These are phyloP conservation scores for Drosophila melanica DNA, from an alignment of 1,140 invertebrate genomes.

Conservation along the genomic window DNA sequence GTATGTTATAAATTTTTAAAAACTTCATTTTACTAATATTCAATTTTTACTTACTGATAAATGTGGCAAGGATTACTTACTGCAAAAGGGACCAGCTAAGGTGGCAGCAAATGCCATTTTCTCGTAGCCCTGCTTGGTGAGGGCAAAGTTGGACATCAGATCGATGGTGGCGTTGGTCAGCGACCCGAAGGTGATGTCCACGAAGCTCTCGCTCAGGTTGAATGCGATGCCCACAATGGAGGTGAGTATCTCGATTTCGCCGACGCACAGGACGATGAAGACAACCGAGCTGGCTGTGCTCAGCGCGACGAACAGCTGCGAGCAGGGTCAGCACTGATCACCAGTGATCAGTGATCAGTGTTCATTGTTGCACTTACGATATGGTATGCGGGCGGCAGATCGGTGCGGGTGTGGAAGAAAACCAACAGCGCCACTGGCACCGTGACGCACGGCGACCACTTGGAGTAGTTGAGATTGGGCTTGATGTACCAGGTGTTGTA, in stretches of 20 bases:
- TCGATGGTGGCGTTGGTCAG: conserved; percentile 36
- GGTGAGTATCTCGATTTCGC: conserved; percentile 53
- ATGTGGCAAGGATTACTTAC: conserved; percentile 34
- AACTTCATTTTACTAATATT: not conserved
- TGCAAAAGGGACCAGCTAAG: conserved; percentile 49
- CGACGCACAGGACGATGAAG: conserved; percentile 41
- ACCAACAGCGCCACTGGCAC: conserved; percentile 38
- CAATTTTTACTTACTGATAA: no score
- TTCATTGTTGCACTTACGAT: conserved; percentile 22
- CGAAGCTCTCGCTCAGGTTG: conserved; percentile 21
- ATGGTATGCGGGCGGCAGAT: conserved; percentile 58
- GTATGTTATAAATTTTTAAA: not conserved
- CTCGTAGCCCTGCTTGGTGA: conserved; percentile 61
- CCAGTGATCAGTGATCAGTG: no score
- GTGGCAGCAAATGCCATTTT: conserved; percentile 60
- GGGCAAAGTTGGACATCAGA: conserved; percentile 31
- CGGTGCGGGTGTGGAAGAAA: conserved; percentile 49
- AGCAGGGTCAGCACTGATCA: not conserved
- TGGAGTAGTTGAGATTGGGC: not conserved
- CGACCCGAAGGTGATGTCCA: conserved; percentile 44
- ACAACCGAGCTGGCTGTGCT: not conserved
- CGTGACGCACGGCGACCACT: conserved; percentile 37
- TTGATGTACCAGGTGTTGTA: conserved; percentile 29
- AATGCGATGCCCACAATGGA: conserved; percentile 46
- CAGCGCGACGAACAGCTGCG: conserved; percentile 18